Base-by-base conservation (phyloP, 2,888 invertebrate genomes). In the Drosophila borealis region DNA sequence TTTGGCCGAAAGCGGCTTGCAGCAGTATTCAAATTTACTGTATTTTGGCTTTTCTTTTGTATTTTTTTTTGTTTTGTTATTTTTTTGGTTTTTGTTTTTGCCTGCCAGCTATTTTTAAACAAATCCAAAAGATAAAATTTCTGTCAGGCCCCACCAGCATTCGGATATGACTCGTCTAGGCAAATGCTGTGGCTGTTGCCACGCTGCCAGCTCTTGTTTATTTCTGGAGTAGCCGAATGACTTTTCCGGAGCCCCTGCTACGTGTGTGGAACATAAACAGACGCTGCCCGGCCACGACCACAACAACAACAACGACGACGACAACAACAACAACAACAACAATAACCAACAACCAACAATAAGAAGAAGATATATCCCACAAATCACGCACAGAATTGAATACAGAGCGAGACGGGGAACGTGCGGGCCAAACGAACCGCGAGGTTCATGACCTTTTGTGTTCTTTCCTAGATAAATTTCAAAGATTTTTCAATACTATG, bases 161-260 rank as follows among this genome's bases (percentile, higher is more conserved):
- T 64, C 34, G 64, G 50, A 49, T 69, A 61, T 59, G 62, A 51
- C 14, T 29, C 51, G 45, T 50, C 61, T 54, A 50, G 44, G 37
- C 13, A 48, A 55, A 33, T 37, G 55, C 42, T 50, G 25, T 46
- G 11, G 44, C 13, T 65, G 69, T 78, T 78, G 78, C 78, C 73
- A 73, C 63, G 64, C 61, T 75, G 75, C 61, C 72, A 66, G 53
- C 66, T 48, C 71, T 81, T 82, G 85, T 83, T 83, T 85, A 83
- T 83, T 83, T 83, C 83, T 85, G 83, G 85, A 83, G 83, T 85
- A 83, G 78, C 64, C 85, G 83, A 84, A 85, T 84, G 85, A 84
- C 81, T 84, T 84, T 84, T 84, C 83, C 83, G 83, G 82, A 77
- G 60, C 69, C 71, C 70, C 61, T 55, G 80, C 78, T 66, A 77